A percentile compares a stretch with the other conserved stretches of the same genome.
Evolutionary conservation across 2,888 invertebrate species (phyloP).

Genomic region (Gisinianus flammeolus): DNA sequence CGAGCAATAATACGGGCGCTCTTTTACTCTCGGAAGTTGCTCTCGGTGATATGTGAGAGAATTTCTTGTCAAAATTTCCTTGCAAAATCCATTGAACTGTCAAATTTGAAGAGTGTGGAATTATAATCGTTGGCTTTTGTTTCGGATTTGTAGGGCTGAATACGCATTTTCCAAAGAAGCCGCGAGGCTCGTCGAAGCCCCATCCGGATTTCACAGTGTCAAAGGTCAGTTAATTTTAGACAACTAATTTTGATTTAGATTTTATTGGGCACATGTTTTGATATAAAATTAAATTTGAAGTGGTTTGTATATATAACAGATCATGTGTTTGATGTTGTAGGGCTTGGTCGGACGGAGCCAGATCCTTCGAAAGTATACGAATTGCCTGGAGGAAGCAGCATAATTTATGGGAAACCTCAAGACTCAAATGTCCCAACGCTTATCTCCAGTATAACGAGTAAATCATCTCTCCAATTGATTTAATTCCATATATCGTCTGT

Average conservation of each 20-base stretch:
- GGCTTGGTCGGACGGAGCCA: slow-evolving; percentile 79
- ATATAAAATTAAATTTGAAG: neutral
- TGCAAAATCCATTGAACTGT: too few species aligned
- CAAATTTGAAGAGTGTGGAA: too few species aligned
- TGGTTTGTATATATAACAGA: too few species aligned
- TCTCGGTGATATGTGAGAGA: slow-evolving; percentile 90
- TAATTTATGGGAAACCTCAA: slow-evolving; percentile 76
- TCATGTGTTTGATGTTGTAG: neutral
- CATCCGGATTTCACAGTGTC: slow-evolving; percentile 83
- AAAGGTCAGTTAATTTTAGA: too few species aligned
- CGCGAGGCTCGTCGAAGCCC: slow-evolving; percentile 70
- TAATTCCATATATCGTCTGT: too few species aligned
- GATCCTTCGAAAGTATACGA: slow-evolving; percentile 70
- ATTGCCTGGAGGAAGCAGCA: slow-evolving; percentile 71
- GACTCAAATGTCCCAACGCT: slow-evolving; percentile 62
- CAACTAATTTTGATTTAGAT: too few species aligned
- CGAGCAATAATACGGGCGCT: slow-evolving; percentile 67
- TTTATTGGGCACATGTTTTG: too few species aligned
- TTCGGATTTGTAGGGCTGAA: too few species aligned
- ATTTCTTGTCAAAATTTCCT: too few species aligned
- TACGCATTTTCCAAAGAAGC: slow-evolving; percentile 65
- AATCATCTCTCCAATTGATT: too few species aligned
- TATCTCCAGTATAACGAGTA: slow-evolving; percentile 88
- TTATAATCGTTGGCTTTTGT: too few species aligned
- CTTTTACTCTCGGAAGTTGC: slow-evolving; percentile 94